These are phyloP conservation scores for Ditylenchus weischeri DNA, from an alignment of 2,888 invertebrate genomes.

Conservation along the genomic window DNA sequence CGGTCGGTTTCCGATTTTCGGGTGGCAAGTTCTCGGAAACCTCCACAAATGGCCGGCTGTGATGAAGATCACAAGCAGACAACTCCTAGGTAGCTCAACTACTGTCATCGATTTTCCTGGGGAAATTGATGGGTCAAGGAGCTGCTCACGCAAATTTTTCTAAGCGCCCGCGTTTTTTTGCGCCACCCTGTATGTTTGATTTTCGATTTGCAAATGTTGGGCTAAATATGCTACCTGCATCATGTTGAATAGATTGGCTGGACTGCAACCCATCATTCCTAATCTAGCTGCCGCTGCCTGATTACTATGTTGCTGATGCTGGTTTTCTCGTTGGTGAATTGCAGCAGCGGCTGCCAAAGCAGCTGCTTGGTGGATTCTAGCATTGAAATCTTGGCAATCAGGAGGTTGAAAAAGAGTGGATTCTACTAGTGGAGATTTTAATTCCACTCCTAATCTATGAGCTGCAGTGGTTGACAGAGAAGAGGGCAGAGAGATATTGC, in stretches of 20 bases:
- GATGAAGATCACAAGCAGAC: too few species aligned
- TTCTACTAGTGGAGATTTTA: background rate
- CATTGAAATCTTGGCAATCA: background rate
- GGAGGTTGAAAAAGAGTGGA: background rate
- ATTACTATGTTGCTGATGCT: background rate
- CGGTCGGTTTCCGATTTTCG: too few species aligned
- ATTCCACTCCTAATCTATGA: background rate
- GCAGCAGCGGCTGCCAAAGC: background rate
- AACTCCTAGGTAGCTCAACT: too few species aligned
- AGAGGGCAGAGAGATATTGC: background rate
- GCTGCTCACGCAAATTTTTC: too few species aligned
- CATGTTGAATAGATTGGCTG: background rate
- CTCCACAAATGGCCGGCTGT: too few species aligned
- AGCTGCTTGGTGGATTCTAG: background rate
- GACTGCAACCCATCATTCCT: background rate
- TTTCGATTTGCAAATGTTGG: background rate
- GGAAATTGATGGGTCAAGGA: too few species aligned
- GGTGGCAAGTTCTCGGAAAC: too few species aligned
- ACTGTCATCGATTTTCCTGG: too few species aligned
- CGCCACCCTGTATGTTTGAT: too few species aligned
- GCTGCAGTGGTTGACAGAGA: background rate
- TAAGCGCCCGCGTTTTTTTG: too few species aligned
- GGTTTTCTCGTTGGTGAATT: background rate
- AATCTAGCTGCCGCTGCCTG: background rate
- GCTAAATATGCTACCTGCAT: background rate